Percentiles rank a stretch among this genome's conserved stretches.
These are phyloP conservation scores for Corythaeola cristata DNA, from an alignment of 2,113 vertebrate species.

Conservation along the genomic window DNA sequence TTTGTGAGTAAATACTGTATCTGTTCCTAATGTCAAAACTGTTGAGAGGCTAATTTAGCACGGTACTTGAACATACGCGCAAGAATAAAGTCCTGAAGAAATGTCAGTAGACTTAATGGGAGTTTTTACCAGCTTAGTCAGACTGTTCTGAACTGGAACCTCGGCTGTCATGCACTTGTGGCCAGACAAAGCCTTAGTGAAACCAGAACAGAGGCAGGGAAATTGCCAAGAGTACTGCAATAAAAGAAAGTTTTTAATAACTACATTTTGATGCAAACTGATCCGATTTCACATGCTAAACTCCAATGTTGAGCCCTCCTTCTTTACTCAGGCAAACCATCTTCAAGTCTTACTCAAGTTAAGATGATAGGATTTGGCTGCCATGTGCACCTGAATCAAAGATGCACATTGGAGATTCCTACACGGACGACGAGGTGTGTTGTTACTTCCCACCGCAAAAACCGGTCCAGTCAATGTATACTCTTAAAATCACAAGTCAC, in stretches of 20 bases:
- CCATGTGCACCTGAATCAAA: neutral
- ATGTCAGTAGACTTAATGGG: neutral
- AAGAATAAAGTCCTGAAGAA: neutral
- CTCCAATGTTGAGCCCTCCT: neutral
- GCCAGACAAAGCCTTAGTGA: constrained; percentile 56
- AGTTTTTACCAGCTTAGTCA: constrained; percentile 41
- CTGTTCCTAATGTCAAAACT: neutral
- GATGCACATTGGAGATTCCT: neutral
- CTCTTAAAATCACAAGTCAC: neutral
- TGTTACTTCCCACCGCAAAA: neutral
- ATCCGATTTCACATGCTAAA: neutral
- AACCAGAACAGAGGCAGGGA: constrained; percentile 59
- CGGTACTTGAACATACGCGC: neutral
- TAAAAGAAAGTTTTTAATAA: constrained; percentile 45
- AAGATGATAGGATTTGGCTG: neutral
- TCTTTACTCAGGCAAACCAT: neutral
- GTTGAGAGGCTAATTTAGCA: neutral
- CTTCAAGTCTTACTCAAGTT: neutral
- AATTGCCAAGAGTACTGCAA: constrained; percentile 24
- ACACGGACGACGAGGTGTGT: neutral
- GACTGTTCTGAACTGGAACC: constrained; percentile 8
- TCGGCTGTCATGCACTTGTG: constrained; percentile 21
- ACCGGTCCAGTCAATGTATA: neutral
- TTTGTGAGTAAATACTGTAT: neutral
- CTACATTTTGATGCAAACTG: constrained; percentile 12